Evolutionary conservation across 1,140 invertebrate species (phyloP).

Genomic region (Drosophila kepulauana): DNA sequence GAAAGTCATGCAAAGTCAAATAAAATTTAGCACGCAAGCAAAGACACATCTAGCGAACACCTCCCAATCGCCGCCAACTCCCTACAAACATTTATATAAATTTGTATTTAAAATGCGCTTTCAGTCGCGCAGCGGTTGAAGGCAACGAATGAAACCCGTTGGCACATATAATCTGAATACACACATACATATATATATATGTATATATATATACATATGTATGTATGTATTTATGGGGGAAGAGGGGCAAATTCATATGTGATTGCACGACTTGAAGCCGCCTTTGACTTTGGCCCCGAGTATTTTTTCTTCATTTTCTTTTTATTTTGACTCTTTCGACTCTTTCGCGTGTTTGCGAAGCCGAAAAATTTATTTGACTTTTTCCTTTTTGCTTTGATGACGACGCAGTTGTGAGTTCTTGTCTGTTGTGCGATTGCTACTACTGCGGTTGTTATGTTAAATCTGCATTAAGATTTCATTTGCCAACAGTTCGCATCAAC

Average conservation of each 20-base stretch:
- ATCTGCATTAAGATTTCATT: slow-evolving; percentile 65
- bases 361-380: slow-evolving; percentile 59
- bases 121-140: background rate
- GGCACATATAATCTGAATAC: background rate
- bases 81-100: slow-evolving; percentile 61
- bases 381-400: slow-evolving; percentile 35
- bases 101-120: slow-evolving; percentile 49
- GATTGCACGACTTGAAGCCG: slow-evolving; percentile 33
- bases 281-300: slow-evolving; percentile 25
- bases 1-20: slow-evolving; percentile 75
- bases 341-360: slow-evolving; percentile 32
- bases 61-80: slow-evolving; percentile 10
- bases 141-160: slow-evolving; percentile 12
- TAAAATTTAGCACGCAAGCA: slow-evolving; percentile 64
- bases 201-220: background rate
- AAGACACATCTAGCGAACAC: slow-evolving; percentile 35
- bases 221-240: background rate
- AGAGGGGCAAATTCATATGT: slow-evolving; percentile 41
- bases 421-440: background rate
- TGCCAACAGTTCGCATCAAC: slow-evolving; percentile 36
- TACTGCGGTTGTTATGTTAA: slow-evolving; percentile 24
- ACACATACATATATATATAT: background rate
- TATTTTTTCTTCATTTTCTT: background rate
- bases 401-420: slow-evolving; percentile 21
- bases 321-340: slow-evolving; percentile 19